Evolutionary conservation across 1,140 invertebrate species (phyloP).

Genomic region (Drosophila ogumai): DNA sequence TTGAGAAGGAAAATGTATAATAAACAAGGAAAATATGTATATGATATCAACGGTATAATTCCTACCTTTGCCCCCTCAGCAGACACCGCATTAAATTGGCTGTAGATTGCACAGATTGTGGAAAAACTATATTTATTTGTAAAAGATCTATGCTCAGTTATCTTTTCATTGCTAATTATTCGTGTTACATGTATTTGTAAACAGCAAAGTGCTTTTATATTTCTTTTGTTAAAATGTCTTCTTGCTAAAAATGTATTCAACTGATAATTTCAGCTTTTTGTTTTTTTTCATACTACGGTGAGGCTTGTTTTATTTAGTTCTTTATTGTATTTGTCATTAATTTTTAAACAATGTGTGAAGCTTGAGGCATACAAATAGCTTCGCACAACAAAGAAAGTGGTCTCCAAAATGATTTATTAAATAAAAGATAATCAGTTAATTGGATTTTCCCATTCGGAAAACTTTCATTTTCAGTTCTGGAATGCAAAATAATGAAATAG

Average conservation of each 20-base stretch:
- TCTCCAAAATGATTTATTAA: slow-evolving; percentile 9
- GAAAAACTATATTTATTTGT: slow-evolving; percentile 8
- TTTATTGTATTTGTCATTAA: slow-evolving; percentile 63
- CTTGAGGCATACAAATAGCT: background rate
- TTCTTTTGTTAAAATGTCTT: slow-evolving; percentile 34
- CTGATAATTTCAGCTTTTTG: background rate
- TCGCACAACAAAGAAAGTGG: background rate
- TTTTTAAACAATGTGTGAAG: slow-evolving; percentile 19
- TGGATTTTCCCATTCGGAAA: background rate
- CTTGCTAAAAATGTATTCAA: slow-evolving; percentile 54
- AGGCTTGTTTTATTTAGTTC: slow-evolving; percentile 5
- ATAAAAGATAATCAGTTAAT: background rate
- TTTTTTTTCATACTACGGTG: slow-evolving; percentile 7
- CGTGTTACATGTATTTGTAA: slow-evolving; percentile 28
- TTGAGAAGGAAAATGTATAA: slow-evolving; percentile 53
- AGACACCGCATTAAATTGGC: slow-evolving; percentile 1
- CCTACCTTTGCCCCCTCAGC: background rate
- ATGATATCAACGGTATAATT: background rate
- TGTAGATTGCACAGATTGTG: background rate
- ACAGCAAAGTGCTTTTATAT: slow-evolving; percentile 27
- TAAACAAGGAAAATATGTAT: slow-evolving; percentile 41
- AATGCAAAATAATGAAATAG: slow-evolving; percentile 2
- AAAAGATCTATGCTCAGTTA: background rate
- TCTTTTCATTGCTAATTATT: background rate
- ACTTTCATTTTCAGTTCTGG: slow-evolving; percentile 3